Base-by-base conservation (phyloP, 1,140 invertebrate species). In the Magallana gigas region DNA sequence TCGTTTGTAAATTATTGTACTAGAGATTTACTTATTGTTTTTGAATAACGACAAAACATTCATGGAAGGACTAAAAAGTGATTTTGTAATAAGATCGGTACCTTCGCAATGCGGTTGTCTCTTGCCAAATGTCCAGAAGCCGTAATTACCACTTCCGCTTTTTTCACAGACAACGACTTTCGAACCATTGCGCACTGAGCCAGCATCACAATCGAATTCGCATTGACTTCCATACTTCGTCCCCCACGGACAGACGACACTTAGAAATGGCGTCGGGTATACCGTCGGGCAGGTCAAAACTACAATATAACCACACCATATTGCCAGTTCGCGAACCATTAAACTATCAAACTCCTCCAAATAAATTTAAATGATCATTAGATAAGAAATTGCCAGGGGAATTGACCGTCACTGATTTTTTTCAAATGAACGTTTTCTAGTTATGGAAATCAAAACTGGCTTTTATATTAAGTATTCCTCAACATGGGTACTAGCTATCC, bases 91-190 rank as follows among this genome's bases (percentile, higher is more conserved):
- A 1, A 8, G 9, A 7, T 71, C 1, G 8, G 8, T 81, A 88
- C 87, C 76, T 81, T 85, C 8, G 62, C 87, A 88, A 29, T 48
- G 81, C 1, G 85, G 88, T 62, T 84, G 88, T n/a, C 36, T n/a
- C 7, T 64, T 12, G 11, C 64, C 64, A 59, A 59, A 86, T 18
- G 80, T 57, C 88, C 88, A 86, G 56, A n/a, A 56, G 1, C 56
- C 88, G 76, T 57, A 88, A 4, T 84, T 36, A 56, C 64, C 57
- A 11, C 8, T 60, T 18, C 58, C 23, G 16, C 29, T 80, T n/a
- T 58, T 85, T 62, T 85, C 71, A 56, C 87, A 87, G 11, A 56
- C 56, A 29, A 76, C 64, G n/a, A 11, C 8, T 14, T 48, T 23
- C 12, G 83, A 62, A 1, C 60, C 76, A 57, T 88, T 88, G 64